Base-by-base conservation (phyloP, 1,140 invertebrate species). In the Brachionus koreanus region DNA sequence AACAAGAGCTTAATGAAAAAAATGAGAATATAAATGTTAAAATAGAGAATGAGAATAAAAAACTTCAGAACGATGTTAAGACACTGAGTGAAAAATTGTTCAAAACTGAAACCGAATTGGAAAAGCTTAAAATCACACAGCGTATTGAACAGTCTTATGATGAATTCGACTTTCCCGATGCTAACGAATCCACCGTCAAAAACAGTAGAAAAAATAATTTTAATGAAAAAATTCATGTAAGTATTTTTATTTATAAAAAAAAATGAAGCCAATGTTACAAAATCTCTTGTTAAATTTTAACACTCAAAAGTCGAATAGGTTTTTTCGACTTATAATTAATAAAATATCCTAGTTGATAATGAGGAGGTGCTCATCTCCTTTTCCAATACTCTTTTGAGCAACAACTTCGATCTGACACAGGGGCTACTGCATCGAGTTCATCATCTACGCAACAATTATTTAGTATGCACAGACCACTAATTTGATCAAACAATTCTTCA, bases 201-300 rank as follows among this genome's bases (percentile, higher is more conserved):
- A 35, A 25, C 12, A 46, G 19, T 74, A 74, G 46, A 74, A 74
- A 74, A 19, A 29, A 23, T 13, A 46, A 74, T 12, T 74, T 46
- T 23, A 79, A 79, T 35, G 49, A 79, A 61, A 79, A 65, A 61
- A 79, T 79, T 35, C 76, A 65, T 12, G 76, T 79, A 61, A 52
- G 39, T 74, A 1, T 25, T 25, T 23, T 37, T 12, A 7, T 69
- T 37, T 69, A 69, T 29, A 29, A 2, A 2, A 29, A 29, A 2
- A 29, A 29, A 29, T 29, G 3, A 29, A 29, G 29, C 3, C 29
- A 2, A 2, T 2, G 29, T 29, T 29, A 29, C 1, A 29, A 29
- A n/a, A n/a, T n/a, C n/a, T n/a, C n/a, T n/a, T n/a, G n/a, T n/a
- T n/a, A n/a, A n/a, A n/a, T n/a, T n/a, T n/a, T n/a, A n/a, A n/a